phyloP scores from a whole-genome alignment of 2,797 vertebrate species.

The Pangasius mekongensis region DNA sequence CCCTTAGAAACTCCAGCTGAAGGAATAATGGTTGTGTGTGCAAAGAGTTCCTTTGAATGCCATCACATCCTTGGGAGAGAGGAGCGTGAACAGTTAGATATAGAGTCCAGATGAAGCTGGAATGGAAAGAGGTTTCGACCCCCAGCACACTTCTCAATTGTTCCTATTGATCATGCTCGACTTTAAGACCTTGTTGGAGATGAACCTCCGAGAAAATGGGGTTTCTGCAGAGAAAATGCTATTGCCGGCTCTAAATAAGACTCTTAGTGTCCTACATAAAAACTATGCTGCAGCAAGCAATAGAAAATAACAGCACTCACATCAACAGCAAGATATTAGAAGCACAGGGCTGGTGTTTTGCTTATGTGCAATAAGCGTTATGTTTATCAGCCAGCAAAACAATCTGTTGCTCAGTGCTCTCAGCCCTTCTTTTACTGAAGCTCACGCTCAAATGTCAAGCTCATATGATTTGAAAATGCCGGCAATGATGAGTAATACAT shows the following conservation, averaged over 20 bases:
- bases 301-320: slow-evolving; percentile 26
- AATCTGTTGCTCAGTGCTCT: neutral
- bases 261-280: slow-evolving; percentile 43
- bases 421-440: neutral
- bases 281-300: slow-evolving; percentile 16
- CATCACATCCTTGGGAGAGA: slow-evolving; percentile 48
- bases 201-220: slow-evolving; percentile 54
- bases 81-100: slow-evolving; percentile 40
- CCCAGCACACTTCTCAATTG: slow-evolving; percentile 63
- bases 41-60: slow-evolving; percentile 42
- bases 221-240: slow-evolving; percentile 45
- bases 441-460: slow-evolving; percentile 45
- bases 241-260: slow-evolving; percentile 42
- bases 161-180: slow-evolving; percentile 66
- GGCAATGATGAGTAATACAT: slow-evolving; percentile 4
- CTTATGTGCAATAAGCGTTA: slow-evolving; percentile 37
- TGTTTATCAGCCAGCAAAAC: slow-evolving; percentile 46
- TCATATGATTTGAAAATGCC: slow-evolving; percentile 37
- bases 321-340: slow-evolving; percentile 18
- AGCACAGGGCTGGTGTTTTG: slow-evolving; percentile 34
- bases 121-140: slow-evolving; percentile 59
- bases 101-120: slow-evolving; percentile 57
- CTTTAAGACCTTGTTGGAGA: slow-evolving; percentile 57
- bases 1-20: slow-evolving; percentile 42
- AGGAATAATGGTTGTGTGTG: slow-evolving; percentile 50